Evolutionary conservation across 2,113 vertebrate genomes (phyloP), one percentile per base, ranked within the genome.

Genomic region (Tricholaema leucomelas): DNA sequence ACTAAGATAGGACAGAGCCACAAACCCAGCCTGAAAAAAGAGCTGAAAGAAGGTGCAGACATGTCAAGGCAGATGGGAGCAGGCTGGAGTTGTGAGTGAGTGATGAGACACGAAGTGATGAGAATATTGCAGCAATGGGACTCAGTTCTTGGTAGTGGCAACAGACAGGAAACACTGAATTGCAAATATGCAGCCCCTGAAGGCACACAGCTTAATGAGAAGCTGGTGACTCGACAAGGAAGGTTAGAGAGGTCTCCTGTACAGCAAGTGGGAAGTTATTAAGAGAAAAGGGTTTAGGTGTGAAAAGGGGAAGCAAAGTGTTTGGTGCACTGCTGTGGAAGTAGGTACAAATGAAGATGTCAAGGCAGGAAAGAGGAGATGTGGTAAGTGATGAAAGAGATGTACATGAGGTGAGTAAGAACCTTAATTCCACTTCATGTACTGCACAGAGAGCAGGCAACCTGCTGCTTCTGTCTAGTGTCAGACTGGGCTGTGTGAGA

Each of bases 261-360:
- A 27, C 0, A 2, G 81, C 40, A 87, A 86, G 15, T 33, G 12
- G 20, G 44, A 87, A 79, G 16, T 18, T 69, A 75, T 35, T 55
- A 64, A 80, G 44, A 84, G 52, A 66, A 66, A 84, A 84, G 18
- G 40, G 16, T 50, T 91, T 65, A 55, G n/a, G n/a, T 46, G 56
- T 17, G 38, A 87, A 85, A 85, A 89, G 30, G 20, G 9, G 27
- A 82, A 93, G 52, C 4, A 64, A 87, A 64, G 16, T 40, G 90
- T 81, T 71, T 38, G n/a, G 42, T 2, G 2, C 9, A 8, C 8
- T 4, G 1, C 28, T 23, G n/a, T 0, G 0, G 52, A 90, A 28
- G 48, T 16, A 67, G 50, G 59, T 76, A 19, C 78, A 94, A 88
- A 50, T 46, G 69, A 86, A 63, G n/a, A 58, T 27, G 46, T 58